Evolutionary conservation across 1,140 invertebrate genomes (phyloP), one percentile per base, ranked within the genome.

Genomic region (Macrostomum lignano): DNA sequence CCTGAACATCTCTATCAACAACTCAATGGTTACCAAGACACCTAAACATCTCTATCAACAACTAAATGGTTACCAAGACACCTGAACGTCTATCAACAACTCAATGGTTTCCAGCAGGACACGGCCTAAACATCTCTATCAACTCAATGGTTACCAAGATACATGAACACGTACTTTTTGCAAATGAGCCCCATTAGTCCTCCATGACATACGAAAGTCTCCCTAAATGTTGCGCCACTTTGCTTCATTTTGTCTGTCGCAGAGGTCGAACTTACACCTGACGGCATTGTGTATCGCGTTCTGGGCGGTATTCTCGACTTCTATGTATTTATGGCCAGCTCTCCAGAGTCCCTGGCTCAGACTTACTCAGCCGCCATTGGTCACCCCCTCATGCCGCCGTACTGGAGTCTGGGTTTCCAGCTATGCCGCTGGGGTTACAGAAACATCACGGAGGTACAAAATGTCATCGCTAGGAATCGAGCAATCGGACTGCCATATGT

Each of bases 271-370:
- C 28, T 25, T n/a, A 14, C n/a, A 31, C 10, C 7, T 40, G 36
- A 17, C 36, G 44, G 30, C 43, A 49, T 6, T n/a, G n/a, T n/a
- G 0, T 53, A 47, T 37, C 36, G 52, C 36, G 51, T 51, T 1
- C 48, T 46, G 19, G 52, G 52, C 10, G 52, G 52, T 21, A 43
- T 53, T 23, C 40, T 56, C 0, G 51, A 56, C 30, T 51, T 56
- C 38, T 56, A 46, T 36, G 32, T 56, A 7, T 48, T 53, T 17
- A 25, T 47, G 9, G 52, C 49, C 24, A 48, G 48, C 5, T 39
- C 39, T 5, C 72, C 76, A 0, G 65, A 72, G 31, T 70, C 75
- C n/a, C 55, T 72, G 1, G 51, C 62, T 20, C 72, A 76, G 49
- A 75, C 76, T 48, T 69, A 72, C 1, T 57, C 46, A 10, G 38